These are phyloP conservation scores for Latheticus oryzae DNA, from an alignment of 2,888 invertebrate species.

Conservation along the genomic window DNA sequence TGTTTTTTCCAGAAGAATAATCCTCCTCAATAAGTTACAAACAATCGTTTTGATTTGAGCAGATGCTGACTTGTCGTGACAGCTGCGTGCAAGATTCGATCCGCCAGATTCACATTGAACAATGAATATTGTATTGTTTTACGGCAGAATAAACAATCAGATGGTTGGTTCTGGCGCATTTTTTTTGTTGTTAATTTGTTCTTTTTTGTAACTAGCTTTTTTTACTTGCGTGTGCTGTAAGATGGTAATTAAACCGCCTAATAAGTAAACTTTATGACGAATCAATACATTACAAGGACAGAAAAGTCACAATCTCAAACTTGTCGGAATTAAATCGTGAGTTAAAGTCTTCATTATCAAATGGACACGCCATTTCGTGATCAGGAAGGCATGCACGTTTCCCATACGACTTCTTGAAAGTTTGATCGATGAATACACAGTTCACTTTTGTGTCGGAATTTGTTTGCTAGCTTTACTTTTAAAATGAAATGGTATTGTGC, in stretches of 20 bases:
- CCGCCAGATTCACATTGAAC: constrained; percentile 12
- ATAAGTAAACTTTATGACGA: constrained; percentile 17
- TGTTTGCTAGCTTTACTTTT: too few species aligned
- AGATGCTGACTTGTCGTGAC: constrained; percentile 13
- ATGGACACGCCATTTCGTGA: constrained; percentile 32
- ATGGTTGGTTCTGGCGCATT: neutral
- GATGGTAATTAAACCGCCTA: constrained; percentile 26
- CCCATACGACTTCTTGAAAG: constrained; percentile 13
- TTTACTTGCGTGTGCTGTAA: constrained; percentile 15
- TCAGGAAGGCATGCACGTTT: constrained; percentile 12
- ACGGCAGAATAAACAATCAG: constrained; percentile 10
- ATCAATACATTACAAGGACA: constrained; percentile 22
- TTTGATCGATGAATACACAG: constrained; percentile 21
- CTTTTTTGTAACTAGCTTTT: too few species aligned
- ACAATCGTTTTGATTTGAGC: constrained; percentile 11
- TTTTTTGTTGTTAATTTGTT: too few species aligned
- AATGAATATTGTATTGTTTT: constrained; percentile 16
- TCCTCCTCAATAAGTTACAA: constrained; percentile 7
- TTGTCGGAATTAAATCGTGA: constrained; percentile 20
- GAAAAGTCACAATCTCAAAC: constrained; percentile 18
- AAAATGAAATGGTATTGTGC: too few species aligned
- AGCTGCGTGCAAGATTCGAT: constrained; percentile 17
- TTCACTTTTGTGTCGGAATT: neutral
- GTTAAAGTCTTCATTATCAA: constrained; percentile 32
- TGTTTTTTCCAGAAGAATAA: constrained; percentile 17